Evolutionary conservation across 2,113 vertebrate genomes (phyloP).

Genomic region (Brachyhypopomus gauderio): DNA sequence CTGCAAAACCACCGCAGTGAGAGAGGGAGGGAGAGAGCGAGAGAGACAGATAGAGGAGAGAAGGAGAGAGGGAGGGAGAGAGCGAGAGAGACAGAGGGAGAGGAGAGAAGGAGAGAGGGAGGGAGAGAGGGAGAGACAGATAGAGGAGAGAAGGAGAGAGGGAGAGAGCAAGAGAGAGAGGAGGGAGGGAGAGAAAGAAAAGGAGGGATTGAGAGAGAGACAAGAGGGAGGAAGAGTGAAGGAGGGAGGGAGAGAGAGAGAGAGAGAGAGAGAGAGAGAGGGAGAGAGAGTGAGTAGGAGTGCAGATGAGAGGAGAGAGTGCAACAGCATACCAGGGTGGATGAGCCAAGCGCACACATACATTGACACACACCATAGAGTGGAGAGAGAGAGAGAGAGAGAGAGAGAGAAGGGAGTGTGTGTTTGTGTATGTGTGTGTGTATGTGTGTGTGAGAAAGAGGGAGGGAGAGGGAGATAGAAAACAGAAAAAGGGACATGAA

Average conservation of each 20-base stretch:
- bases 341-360: conserved; percentile 60
- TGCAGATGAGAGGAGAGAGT: conserved; percentile 64
- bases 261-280: conserved; percentile 55
- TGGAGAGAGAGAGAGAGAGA: conserved; percentile 51
- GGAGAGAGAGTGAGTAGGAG: conserved; percentile 67
- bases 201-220: conserved; percentile 50
- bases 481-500: conserved; percentile 34
- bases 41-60: conserved; percentile 50
- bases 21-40: conserved; percentile 74
- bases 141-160: conserved; percentile 80
- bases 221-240: conserved; percentile 82
- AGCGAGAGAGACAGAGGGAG: conserved; percentile 54
- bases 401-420: conserved; percentile 44
- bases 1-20: conserved; percentile 98
- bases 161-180: conserved; percentile 48
- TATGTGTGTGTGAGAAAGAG: conserved; percentile 51
- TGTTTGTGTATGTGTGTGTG: conserved; percentile 10
- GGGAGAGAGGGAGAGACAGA: conserved; percentile 73
- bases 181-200: conserved; percentile 55
- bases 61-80: conserved; percentile 66
- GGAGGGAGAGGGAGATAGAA: conserved; percentile 33
- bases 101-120: conserved; percentile 58
- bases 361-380: conserved; percentile 57
- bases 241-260: conserved; percentile 49
- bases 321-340: conserved; percentile 59